Percentiles rank a stretch among this genome's conserved stretches.
phyloP scores from a whole-genome alignment of 2,888 invertebrate species.

The Anoncus sp. region DNA sequence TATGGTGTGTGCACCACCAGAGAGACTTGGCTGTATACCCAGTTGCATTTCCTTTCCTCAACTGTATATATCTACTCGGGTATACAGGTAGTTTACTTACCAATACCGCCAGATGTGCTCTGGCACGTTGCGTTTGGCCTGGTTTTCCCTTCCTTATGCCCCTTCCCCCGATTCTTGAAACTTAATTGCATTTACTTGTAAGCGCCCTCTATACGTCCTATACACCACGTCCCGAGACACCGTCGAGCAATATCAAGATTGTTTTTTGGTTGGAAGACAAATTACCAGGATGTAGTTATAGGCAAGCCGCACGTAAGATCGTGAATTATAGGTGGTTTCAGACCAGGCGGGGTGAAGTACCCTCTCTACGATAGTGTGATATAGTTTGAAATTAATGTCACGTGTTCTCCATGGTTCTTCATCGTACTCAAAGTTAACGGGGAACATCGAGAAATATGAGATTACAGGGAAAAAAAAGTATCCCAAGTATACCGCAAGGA shows the following conservation, averaged over 20 bases:
- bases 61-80: not conserved
- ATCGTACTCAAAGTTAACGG: not conserved
- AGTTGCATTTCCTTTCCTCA: constrained; percentile 8
- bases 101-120: constrained; percentile 41
- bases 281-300: constrained; percentile 36
- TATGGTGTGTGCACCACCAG: constrained; percentile 54
- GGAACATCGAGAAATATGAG: not conserved
- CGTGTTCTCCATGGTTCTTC: not conserved
- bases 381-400: constrained; percentile 18
- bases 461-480: not conserved
- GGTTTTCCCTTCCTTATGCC: constrained; percentile 5
- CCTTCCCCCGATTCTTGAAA: constrained; percentile 18
- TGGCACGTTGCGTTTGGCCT: constrained; percentile 43
- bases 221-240: constrained; percentile 24
- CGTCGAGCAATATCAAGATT: constrained; percentile 51
- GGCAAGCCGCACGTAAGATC: constrained; percentile 11
- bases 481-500: too few relatives aligned
- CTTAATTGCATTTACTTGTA: constrained; percentile 62
- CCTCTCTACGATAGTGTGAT: not conserved
- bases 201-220: constrained; percentile 19
- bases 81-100: constrained; percentile 34
- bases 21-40: constrained; percentile 22
- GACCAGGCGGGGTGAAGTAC: not conserved
- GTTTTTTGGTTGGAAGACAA: constrained; percentile 53
- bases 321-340: not conserved